Base-by-base conservation (phyloP, 2,113 vertebrate genomes). In the Meles meles region DNA sequence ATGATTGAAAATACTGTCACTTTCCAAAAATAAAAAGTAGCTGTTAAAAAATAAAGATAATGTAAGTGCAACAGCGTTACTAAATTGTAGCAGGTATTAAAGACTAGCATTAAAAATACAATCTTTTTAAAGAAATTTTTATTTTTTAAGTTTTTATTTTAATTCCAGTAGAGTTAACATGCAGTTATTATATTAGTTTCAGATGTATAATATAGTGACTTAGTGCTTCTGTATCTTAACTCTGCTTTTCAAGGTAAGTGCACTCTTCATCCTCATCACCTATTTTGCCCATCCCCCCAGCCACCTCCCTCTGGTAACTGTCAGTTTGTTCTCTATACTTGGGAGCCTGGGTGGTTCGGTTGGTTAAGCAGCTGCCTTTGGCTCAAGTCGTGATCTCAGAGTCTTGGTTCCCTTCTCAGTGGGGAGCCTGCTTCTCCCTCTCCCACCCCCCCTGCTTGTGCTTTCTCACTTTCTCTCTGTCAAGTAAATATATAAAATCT, bases 11-110 rank as follows among this genome's bases (percentile, higher is more conserved):
- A 69, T 76, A 57, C 4, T 74, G 3, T 74, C 21, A 47, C 13
- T 80, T 85, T 34, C 44, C 27, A 82, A 94, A 94, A 93, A 71
- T 90, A n/a, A 88, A 95, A 94, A 49, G 57, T 94, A 39, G 3
- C n/a, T 87, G 21, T 76, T 86, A 69, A 86, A 57, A 84, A 92
- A 59, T 49, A 61, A 90, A 93, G 81, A 34, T 57, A 79, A 47
- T 83, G 11, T 76, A 69, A 95, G 14, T 47, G 71, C 42, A 77
- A 14, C 20, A 87, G 5, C 39, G 20, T 57, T 90, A 65, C 59
- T 79, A 89, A 37, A 83, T 96, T 77, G 27, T 92, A 89, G 61
- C 57, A 79, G 18, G 5, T 84, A 3, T 93, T 93, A 95, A 87
- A 76, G 69, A 79, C 39, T 67, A 90, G 44, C 69, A 72, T 25